Conservation (phyloP, 2,113 vertebrate species). For the Stictonetta naevosa region DNA sequence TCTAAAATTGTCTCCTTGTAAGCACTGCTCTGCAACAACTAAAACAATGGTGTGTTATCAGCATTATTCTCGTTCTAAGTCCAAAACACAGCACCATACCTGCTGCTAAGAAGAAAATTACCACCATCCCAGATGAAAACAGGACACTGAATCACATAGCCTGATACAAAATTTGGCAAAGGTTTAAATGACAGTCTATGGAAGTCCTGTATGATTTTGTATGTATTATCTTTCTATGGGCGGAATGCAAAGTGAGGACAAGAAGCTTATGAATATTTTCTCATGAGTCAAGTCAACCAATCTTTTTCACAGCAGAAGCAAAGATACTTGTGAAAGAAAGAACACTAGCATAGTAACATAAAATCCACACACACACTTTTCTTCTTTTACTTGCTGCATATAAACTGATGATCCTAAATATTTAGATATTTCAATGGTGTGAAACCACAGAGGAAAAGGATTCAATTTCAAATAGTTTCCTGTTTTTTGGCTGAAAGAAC, state of each 20-base stretch:
- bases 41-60: no score
- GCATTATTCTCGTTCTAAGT: no score
- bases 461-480: neutral
- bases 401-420: neutral
- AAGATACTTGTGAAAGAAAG: neutral
- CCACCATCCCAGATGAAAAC: no score
- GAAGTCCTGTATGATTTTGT: neutral
- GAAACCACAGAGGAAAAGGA: neutral
- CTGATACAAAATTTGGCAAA: neutral
- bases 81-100: no score
- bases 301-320: neutral
- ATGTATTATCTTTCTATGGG: neutral
- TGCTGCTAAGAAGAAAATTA: no score
- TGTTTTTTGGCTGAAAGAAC: neutral
- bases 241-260: neutral
- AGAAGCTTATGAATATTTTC: neutral
- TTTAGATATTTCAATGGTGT: neutral
- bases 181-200: neutral
- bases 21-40: no score
- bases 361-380: neutral
- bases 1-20: neutral
- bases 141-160: neutral
- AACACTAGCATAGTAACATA: neutral
- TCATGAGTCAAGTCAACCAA: neutral
- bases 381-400: neutral